Evolutionary conservation across 2,888 invertebrate genomes (phyloP).

Genomic region (Tachystola acroxantha): DNA sequence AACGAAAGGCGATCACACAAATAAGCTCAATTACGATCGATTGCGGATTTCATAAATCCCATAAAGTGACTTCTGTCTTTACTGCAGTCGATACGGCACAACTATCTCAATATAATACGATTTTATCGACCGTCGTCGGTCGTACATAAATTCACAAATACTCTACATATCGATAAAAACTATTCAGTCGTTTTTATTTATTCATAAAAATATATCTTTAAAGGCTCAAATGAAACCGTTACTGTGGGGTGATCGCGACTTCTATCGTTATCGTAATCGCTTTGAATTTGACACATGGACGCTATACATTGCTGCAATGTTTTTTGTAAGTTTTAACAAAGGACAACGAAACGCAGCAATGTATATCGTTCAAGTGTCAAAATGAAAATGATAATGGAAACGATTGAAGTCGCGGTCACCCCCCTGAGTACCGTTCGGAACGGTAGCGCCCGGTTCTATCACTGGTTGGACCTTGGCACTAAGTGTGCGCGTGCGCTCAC

Average conservation of each 20-base stretch:
- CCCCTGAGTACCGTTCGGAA: constrained; percentile 47
- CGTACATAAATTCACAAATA: constrained; percentile 70
- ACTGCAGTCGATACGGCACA: constrained; percentile 54
- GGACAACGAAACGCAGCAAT: too few relatives aligned
- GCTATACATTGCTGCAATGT: too few relatives aligned
- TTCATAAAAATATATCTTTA: constrained; percentile 77
- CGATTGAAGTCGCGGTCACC: too few relatives aligned
- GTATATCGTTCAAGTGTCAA: too few relatives aligned
- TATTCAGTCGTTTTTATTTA: constrained; percentile 77
- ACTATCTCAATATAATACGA: constrained; percentile 71
- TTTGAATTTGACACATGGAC: too few relatives aligned
- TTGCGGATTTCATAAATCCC: constrained; percentile 70
- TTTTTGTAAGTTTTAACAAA: too few relatives aligned
- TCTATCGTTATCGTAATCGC: too few relatives aligned
- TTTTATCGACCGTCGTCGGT: constrained; percentile 66
- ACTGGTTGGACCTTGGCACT: constrained; percentile 56
- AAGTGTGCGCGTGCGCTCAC: constrained; percentile 10
- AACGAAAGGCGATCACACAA: constrained; percentile 64
- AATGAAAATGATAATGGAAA: too few relatives aligned
- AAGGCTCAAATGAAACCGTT: constrained; percentile 75
- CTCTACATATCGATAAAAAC: constrained; percentile 73
- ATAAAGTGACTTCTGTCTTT: constrained; percentile 32
- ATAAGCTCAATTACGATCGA: constrained; percentile 58
- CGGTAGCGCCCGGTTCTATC: constrained; percentile 42
- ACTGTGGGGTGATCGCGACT: too few relatives aligned